phyloP scores from a whole-genome alignment of 2,113 vertebrate species.

The Bombycilla garrulus region DNA sequence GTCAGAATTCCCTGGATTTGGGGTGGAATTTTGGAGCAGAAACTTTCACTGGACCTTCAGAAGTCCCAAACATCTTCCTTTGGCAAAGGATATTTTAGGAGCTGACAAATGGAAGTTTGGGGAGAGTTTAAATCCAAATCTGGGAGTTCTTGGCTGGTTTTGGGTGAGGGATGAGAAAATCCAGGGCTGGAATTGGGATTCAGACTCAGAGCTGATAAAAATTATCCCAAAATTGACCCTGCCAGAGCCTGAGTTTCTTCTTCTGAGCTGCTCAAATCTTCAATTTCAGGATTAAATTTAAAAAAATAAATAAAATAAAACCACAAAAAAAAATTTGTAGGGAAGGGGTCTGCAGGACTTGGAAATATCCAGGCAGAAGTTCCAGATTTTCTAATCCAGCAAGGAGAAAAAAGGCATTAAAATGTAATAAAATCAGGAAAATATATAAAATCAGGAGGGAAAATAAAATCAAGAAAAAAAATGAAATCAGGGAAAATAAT shows the following conservation, averaged over 20 bases:
- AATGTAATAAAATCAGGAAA: not conserved
- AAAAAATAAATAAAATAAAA: too few species aligned
- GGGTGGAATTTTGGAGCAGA: not conserved
- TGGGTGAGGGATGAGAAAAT: not conserved
- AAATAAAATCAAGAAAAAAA: not conserved
- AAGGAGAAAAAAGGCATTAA: not conserved
- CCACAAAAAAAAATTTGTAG: not conserved
- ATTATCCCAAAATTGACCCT: not conserved
- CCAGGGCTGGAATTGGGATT: not conserved
- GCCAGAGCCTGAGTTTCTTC: not conserved
- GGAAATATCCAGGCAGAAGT: not conserved
- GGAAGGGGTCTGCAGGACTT: not conserved
- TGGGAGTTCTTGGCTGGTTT: not conserved
- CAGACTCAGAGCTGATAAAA: not conserved
- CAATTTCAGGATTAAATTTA: not conserved
- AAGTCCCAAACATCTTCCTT: not conserved
- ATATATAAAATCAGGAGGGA: too few species aligned
- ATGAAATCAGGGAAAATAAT: not conserved
- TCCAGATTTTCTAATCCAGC: not conserved
- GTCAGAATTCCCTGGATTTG: not conserved
- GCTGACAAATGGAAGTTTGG: not conserved
- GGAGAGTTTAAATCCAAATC: not conserved
- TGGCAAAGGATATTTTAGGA: not conserved
- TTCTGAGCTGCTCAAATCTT: not conserved
- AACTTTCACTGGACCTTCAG: not conserved